Evolutionary conservation across 30 jellyfish, hydroid and myxozoan genomes (phyloP).

Genomic region (Turritopsis dohrnii): DNA sequence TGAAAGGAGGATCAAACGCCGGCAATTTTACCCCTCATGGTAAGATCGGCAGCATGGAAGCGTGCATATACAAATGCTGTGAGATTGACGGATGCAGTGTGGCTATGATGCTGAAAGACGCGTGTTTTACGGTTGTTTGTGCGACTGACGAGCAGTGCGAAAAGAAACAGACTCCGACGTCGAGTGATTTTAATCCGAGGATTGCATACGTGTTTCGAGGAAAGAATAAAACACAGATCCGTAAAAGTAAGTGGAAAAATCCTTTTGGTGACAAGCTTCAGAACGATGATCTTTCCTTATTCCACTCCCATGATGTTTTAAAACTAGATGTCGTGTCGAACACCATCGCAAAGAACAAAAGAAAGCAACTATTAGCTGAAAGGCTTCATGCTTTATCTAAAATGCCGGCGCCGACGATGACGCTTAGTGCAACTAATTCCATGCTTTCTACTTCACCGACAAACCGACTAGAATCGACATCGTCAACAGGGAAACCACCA

Average conservation of each 20-base stretch:
- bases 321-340: not conserved
- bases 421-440: not conserved
- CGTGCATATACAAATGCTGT: conserved; percentile 81
- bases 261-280: not conserved
- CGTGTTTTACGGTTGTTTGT: conserved; percentile 89
- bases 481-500: not conserved
- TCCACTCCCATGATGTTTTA: not conserved
- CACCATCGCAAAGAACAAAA: not conserved
- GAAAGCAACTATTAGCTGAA: conserved; percentile 21
- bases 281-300: not conserved
- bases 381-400: conserved; percentile 18
- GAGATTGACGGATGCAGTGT: conserved; percentile 61
- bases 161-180: conserved; percentile 78
- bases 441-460: not conserved
- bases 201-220: conserved; percentile 84
- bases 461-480: not conserved
- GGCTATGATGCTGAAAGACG: conserved; percentile 95
- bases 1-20: conserved; percentile 86
- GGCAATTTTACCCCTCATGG: conserved; percentile 99
- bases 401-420: conserved; percentile 16
- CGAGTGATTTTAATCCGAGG: conserved; percentile 77
- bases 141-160: conserved; percentile 83
- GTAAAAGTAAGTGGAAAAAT: not conserved
- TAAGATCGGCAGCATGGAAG: conserved; percentile 78
- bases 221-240: conserved; percentile 20